phyloP scores from a whole-genome alignment of 2,113 vertebrate species.

The Phaetusa simplex region DNA sequence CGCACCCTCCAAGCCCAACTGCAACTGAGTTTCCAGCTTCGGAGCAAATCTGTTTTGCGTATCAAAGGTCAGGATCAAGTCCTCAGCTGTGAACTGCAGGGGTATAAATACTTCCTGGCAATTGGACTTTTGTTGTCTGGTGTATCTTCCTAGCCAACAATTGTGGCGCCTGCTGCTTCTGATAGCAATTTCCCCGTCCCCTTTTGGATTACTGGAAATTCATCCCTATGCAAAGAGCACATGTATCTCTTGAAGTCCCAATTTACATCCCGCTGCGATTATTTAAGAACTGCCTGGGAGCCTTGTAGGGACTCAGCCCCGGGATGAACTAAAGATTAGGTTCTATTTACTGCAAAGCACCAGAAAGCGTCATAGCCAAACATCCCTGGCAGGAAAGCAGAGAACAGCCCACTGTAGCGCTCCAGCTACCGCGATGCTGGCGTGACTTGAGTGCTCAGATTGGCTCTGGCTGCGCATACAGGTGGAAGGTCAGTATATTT shows the following conservation, averaged over 20 bases:
- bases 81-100: constrained; percentile 35
- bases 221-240: neutral
- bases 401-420: neutral
- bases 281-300: constrained; percentile 20
- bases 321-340: constrained; percentile 13
- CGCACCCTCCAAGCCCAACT: neutral
- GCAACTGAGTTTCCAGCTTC: neutral
- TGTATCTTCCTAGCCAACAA: neutral
- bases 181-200: neutral
- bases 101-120: constrained; percentile 24
- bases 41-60: neutral
- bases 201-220: constrained; percentile 18
- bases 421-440: neutral
- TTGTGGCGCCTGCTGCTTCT: neutral
- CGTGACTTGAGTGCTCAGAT: neutral
- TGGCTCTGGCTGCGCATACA: neutral
- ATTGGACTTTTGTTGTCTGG: neutral
- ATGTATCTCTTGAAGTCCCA: neutral
- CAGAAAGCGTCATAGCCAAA: neutral
- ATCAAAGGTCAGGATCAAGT: constrained; percentile 32
- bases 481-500: neutral
- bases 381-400: neutral
- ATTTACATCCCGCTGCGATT: neutral
- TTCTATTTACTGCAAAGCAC: constrained; percentile 35
- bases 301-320: neutral